Conservation (phyloP, 2,113 vertebrate species). For the Phrynosoma blainvillii region DNA sequence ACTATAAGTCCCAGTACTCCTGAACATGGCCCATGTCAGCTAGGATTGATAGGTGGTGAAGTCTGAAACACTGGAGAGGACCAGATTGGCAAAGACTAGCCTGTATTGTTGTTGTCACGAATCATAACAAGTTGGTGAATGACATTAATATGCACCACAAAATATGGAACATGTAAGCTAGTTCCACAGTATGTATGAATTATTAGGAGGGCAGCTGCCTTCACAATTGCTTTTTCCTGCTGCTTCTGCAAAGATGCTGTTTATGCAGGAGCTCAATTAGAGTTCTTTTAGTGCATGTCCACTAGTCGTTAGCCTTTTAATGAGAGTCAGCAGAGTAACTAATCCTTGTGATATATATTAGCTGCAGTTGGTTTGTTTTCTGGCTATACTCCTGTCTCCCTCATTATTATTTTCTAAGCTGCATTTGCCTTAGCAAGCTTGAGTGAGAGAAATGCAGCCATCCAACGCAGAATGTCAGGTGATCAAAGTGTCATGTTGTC, state of each 20-base stretch:
- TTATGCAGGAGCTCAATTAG: conserved; percentile 17
- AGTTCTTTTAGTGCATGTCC: conserved; percentile 14
- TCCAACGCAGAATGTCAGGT: background rate
- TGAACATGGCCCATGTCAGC: too few relatives aligned
- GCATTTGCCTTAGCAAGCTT: background rate
- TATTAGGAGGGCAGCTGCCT: conserved; percentile 24
- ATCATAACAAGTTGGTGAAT: background rate
- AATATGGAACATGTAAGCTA: background rate
- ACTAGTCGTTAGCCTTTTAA: conserved; percentile 39
- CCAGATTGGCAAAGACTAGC: background rate
- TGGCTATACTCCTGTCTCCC: background rate
- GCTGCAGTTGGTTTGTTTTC: background rate
- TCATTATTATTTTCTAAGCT: conserved; percentile 39
- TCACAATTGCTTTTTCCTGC: background rate
- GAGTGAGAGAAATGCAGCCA: background rate
- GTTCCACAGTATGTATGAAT: background rate
- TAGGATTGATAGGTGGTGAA: background rate
- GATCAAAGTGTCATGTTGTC: background rate
- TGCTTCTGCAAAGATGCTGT: conserved; percentile 21
- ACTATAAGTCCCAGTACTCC: background rate
- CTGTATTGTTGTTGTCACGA: background rate
- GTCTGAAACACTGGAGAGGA: background rate
- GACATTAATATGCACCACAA: background rate
- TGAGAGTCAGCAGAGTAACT: conserved; percentile 35
- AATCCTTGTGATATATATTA: conserved; percentile 18